Base-by-base conservation (phyloP, 2,113 vertebrate genomes). In the Xenus cinereus region DNA sequence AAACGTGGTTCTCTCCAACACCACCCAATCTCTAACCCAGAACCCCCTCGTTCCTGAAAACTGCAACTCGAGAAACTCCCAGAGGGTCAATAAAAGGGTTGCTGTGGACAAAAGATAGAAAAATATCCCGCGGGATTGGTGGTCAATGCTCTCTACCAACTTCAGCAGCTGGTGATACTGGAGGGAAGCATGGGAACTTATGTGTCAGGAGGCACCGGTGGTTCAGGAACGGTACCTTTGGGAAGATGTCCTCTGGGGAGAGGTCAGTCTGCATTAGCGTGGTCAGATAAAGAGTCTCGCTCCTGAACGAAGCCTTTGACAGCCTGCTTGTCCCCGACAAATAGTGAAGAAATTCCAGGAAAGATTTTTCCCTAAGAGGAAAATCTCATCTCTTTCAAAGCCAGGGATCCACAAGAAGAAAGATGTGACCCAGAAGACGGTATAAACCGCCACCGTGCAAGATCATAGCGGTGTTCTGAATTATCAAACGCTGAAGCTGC, bases 371-470 rank as follows among this genome's bases (percentile, higher is more conserved):
- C 33, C n/a, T 81, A 21, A 57, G 79, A 75, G 30, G 15, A 5
- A 82, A 85, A 86, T 57, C 37, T 93, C 18, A 60, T 68, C 74
- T 92, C 64, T 43, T 84, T 89, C 72, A 84, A 86, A 92, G 35
- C 15, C 60, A 63, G 59, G n/a, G 41, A 86, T 86, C 64, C 56
- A 71, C 59, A 74, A 74, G 60, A 26, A 80, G 54, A 54, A 93
- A 37, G 51, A 81, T 15, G 39, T 86, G 30, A 57, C 76, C 37
- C 72, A 69, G 68, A 77, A 92, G 68, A 71, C 0, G 0, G 32
- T 19, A 19, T 74, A 84, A 84, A 7, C 41, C 1, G 0, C 80
- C 56, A 63, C 75, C 2, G 1, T 83, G 33, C 21, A 63, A 51
- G 59, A 80, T 50, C 41, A 16, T 20, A 35, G 37, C 66, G 59